phyloP scores from a whole-genome alignment of 2,797 vertebrate species.

The Uromys caudimaculatus region DNA sequence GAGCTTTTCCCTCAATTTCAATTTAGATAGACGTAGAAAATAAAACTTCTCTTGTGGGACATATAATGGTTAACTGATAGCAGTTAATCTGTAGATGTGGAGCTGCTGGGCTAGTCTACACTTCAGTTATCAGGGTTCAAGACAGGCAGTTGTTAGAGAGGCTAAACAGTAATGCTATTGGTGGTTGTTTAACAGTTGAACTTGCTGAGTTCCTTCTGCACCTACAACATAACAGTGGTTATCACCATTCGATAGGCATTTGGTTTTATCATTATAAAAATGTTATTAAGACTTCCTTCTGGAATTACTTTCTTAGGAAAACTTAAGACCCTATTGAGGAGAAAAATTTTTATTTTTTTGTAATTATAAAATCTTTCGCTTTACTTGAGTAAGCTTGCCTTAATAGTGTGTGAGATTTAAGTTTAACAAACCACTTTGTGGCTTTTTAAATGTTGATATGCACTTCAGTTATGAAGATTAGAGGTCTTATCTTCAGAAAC shows the following conservation, averaged over 20 bases:
- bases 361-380: slow-evolving; percentile 37
- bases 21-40: slow-evolving; percentile 57
- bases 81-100: slow-evolving; percentile 50
- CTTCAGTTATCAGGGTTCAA: slow-evolving; percentile 28
- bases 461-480: slow-evolving; percentile 2
- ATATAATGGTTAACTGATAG: slow-evolving; percentile 37
- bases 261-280: slow-evolving; percentile 43
- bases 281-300: slow-evolving; percentile 46
- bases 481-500: slow-evolving; percentile 46
- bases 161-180: slow-evolving; percentile 9
- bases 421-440: slow-evolving; percentile 30
- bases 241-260: slow-evolving; percentile 2
- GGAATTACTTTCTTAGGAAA: slow-evolving; percentile 65
- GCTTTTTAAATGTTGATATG: slow-evolving; percentile 56
- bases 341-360: background rate
- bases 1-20: slow-evolving; percentile 3
- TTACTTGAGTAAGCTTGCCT: slow-evolving; percentile 60
- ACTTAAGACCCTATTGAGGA: slow-evolving; percentile 5
- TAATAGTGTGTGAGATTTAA: slow-evolving; percentile 31
- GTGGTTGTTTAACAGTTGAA: slow-evolving; percentile 49
- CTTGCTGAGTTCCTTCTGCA: slow-evolving; percentile 46
- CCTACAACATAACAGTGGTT: background rate
- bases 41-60: slow-evolving; percentile 42
- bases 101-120: slow-evolving; percentile 49
- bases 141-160: slow-evolving; percentile 13